These are phyloP conservation scores for Grammomys surdaster DNA, from an alignment of 2,113 vertebrate species.

Conservation along the genomic window DNA sequence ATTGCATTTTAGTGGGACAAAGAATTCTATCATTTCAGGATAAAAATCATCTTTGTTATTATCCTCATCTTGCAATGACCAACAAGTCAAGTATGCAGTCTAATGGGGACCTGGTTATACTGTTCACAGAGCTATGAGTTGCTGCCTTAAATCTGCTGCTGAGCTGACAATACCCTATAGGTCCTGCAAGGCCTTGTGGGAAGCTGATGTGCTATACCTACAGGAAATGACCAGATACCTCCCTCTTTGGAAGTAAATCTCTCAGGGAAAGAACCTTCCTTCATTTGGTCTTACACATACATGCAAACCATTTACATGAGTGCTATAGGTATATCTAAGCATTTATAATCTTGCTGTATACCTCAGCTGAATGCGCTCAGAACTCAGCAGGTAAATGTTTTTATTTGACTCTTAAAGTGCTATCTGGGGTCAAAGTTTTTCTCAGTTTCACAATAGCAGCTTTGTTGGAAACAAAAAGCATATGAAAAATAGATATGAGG, in stretches of 20 bases:
- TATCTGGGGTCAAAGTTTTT: slow-evolving; percentile 81
- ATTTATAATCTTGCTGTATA: slow-evolving; percentile 72
- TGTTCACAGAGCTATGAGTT: neutral
- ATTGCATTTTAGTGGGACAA: neutral
- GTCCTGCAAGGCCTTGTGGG: neutral
- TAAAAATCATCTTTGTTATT: neutral
- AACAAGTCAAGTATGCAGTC: neutral
- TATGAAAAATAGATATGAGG: slow-evolving; percentile 48
- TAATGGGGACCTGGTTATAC: neutral
- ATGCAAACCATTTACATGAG: slow-evolving; percentile 19
- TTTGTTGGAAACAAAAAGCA: slow-evolving; percentile 62
- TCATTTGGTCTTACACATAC: slow-evolving; percentile 17
- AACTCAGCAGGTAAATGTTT: slow-evolving; percentile 82
- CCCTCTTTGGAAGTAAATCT: neutral
- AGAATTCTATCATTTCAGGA: neutral
- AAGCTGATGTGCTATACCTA: neutral
- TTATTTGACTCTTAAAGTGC: slow-evolving; percentile 84
- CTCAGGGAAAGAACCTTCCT: slow-evolving; percentile 15
- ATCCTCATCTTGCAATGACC: neutral
- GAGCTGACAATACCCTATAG: fast-evolving
- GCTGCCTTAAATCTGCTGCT: neutral
- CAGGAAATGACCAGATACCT: neutral
- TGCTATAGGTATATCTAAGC: slow-evolving; percentile 61
- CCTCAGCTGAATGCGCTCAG: slow-evolving; percentile 75
- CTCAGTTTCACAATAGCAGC: slow-evolving; percentile 84